Percentiles rank a stretch among this genome's conserved stretches.
phyloP scores from a whole-genome alignment of 2,113 vertebrate species.

The Tricholaema leucomelas region DNA sequence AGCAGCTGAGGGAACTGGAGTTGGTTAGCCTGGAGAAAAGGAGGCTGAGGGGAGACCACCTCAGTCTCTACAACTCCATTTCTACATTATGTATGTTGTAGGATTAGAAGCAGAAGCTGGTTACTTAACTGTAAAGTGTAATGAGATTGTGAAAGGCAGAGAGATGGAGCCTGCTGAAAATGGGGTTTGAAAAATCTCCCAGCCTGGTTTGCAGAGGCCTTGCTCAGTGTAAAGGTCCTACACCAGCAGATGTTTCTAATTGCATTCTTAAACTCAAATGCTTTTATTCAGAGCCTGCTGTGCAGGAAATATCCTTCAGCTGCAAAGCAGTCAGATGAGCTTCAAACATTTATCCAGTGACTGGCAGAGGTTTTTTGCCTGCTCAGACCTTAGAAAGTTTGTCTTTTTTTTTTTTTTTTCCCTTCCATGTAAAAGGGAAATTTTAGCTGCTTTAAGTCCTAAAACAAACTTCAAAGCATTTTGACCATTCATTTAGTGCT shows the following conservation, averaged over 20 bases:
- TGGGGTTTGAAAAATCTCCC: neutral
- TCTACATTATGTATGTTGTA: neutral
- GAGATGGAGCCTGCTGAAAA: neutral
- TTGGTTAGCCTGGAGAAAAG: too few species aligned
- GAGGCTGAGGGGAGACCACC: too few species aligned
- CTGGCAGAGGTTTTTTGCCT: neutral
- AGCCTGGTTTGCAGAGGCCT: neutral
- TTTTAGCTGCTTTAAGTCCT: neutral
- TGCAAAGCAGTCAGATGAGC: constrained; percentile 68
- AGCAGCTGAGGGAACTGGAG: too few species aligned
- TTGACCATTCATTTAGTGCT: neutral
- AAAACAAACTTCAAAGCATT: neutral
- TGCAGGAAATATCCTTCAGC: constrained; percentile 58
- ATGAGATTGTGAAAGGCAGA: neutral
- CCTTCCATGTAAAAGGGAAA: constrained; percentile 11
- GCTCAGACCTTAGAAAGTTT: constrained; percentile 42
- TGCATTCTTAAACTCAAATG: constrained; percentile 63
- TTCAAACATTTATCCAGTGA: constrained; percentile 62
- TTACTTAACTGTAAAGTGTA: neutral
- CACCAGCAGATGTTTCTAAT: constrained; percentile 71
- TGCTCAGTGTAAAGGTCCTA: constrained; percentile 25
- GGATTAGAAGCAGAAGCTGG: neutral
- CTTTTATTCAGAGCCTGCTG: constrained; percentile 40
- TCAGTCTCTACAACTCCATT: neutral
- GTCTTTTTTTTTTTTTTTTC: constrained; percentile 12